Evolutionary conservation across 1,140 invertebrate genomes (phyloP), one percentile per base, ranked within the genome.

Genomic region (Mamestra configurata): DNA sequence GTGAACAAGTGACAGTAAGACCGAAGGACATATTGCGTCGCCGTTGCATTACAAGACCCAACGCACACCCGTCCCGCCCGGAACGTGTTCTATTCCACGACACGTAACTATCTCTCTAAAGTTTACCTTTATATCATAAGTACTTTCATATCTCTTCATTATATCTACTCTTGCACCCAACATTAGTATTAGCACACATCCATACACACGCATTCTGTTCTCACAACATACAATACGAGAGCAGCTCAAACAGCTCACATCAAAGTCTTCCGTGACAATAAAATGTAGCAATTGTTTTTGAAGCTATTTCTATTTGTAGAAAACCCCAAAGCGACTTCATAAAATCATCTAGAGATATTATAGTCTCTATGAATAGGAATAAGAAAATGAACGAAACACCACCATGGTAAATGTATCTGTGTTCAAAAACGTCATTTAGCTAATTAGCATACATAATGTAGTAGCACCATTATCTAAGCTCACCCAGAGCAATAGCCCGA

Each of bases 1-100:
- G 40, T 59, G 22, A 81, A 46, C 77, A 59, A 81, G 43, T 77
- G 73, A 72, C 77, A 79, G 80, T 70, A 40, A 72, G 57, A 53
- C 61, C 59, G 35, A 5, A 46, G 35, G 27, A 51, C 71, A 71
- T 64, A 51, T 55, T 35, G 46, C 43, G 70, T 40, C 57, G 55
- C 84, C 79, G 82, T 83, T 77, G 84, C 73, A 81, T 75, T 59
- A 66, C 80, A 81, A 82, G 68, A 85, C 82, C 82, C 81, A 91
- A 91, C 88, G 90, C 92, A 92, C 91, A 90, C 90, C 92, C 93
- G 92, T 94, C 92, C 92, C 89, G 84, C 87, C 88, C 87, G 85
- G 76, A 85, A 92, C 90, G 90, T 93, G 93, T 94, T 93, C 93
- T 94, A 94, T 94, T 94, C 92, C 88, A 94, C 93, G 92, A 94